These are phyloP conservation scores for Taenioides sp. DNA, from an alignment of 2,797 vertebrate genomes.

Conservation along the genomic window DNA sequence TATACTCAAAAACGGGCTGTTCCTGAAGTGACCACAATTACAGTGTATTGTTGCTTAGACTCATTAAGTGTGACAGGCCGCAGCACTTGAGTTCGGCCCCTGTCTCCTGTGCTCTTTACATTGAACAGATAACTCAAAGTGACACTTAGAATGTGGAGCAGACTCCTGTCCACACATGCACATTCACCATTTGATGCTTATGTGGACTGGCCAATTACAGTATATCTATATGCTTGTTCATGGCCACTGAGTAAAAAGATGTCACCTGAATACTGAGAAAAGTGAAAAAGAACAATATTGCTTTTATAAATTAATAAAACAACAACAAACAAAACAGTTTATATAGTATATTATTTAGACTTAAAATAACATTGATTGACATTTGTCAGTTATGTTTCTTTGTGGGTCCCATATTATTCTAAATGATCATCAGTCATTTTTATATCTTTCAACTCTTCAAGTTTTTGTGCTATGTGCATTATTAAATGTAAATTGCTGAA, in stretches of 20 bases:
- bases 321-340: not conserved
- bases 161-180: conserved; percentile 34
- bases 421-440: no score
- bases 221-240: not conserved
- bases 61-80: conserved; percentile 82
- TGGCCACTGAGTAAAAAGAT: not conserved
- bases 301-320: not conserved
- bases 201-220: not conserved
- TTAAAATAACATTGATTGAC: not conserved
- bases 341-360: not conserved
- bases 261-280: not conserved
- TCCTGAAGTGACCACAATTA: conserved; percentile 75
- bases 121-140: conserved; percentile 16
- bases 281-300: not conserved
- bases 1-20: conserved; percentile 59
- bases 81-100: conserved; percentile 73
- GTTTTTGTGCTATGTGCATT: not conserved
- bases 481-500: not conserved
- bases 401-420: no score
- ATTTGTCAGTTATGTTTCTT: no score
- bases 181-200: conserved; percentile 8
- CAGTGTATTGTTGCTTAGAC: conserved; percentile 77
- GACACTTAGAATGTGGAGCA: conserved; percentile 14
- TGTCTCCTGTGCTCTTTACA: conserved; percentile 52
- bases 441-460: no score